phyloP scores from a whole-genome alignment of 2,113 vertebrate species.

The Etheostoma spectabile region DNA sequence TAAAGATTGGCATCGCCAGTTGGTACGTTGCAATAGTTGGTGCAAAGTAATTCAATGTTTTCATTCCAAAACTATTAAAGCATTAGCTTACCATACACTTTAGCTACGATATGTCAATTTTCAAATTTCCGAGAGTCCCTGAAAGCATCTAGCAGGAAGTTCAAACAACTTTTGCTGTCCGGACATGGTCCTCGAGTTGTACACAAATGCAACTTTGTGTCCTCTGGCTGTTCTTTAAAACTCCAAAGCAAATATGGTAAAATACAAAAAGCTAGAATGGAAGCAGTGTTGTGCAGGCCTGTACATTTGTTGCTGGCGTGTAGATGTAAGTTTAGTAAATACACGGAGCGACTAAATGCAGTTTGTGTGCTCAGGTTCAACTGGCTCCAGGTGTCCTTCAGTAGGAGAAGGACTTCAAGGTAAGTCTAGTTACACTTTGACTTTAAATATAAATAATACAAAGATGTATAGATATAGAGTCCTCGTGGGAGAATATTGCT shows the following conservation, averaged over 20 bases:
- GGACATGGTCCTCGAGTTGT: too few species aligned
- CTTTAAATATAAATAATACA: background rate
- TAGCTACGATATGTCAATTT: rapidly evolving
- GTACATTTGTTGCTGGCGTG: background rate
- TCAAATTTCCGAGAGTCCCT: slow-evolving; percentile 29
- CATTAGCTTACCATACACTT: background rate
- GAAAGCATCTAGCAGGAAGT: slow-evolving; percentile 64
- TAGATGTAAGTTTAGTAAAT: slow-evolving; percentile 1
- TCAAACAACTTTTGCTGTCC: background rate
- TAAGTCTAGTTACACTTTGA: background rate
- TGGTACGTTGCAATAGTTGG: background rate
- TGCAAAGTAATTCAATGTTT: background rate
- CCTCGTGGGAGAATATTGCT: background rate
- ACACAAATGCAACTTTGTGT: background rate
- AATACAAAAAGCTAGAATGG: slow-evolving; percentile 6
- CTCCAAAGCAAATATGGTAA: slow-evolving; percentile 12
- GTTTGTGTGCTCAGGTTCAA: background rate
- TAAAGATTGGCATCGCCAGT: background rate
- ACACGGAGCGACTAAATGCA: background rate
- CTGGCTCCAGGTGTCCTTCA: slow-evolving; percentile 13
- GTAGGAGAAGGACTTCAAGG: slow-evolving; percentile 23
- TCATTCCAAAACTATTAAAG: background rate
- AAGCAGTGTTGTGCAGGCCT: background rate
- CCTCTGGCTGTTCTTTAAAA: background rate
- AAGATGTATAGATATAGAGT: background rate